Evolutionary conservation across 2,888 invertebrate genomes (phyloP), one percentile per base, ranked within the genome.

Genomic region (Andrena marginata): DNA sequence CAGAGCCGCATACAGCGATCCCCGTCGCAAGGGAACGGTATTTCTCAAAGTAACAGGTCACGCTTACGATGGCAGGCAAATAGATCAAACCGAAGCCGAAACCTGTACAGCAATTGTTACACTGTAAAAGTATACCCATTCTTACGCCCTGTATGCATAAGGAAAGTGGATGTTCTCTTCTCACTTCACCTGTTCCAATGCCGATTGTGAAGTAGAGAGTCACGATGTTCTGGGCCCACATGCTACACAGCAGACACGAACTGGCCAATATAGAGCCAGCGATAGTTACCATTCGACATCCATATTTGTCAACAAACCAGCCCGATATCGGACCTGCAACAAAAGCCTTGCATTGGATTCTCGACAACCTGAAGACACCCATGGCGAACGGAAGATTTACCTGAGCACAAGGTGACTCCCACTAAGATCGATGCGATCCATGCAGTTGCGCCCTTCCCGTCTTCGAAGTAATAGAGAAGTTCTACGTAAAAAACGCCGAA

Each of bases 1-100:
- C 99, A 0, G 99, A 99, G 2, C 99, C 99, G 92, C 98, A 98
- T 33, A 98, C 99, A 0, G 98, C 98, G 81, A 99, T 97, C 23
- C 99, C 99, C 0, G 99, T 99, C 6, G 99, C 99, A 90, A 99
- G 96, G 51, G 99, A 98, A 74, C 99, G 96, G 90, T 96, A 97
- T 90, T 97, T 97, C 93, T 99, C 99, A 93, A 99, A 99, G 95
- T 99, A 99, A 89, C 97, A 98, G 2, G 99, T 99, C 49, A 99
- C 99, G 93, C 98, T 98, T 74, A 99, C 99, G 89, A 99, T 99
- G 74, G 99, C 99, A 0, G 99, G 99, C 79, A 99, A 95, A 94
- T 99, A 99, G 93, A 99, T 99, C 85, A 99, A 96, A 0, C 99
- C 99, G 91, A 99, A 98, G 20, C 99, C 99, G 65, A 99, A 94